Conservation (phyloP, 1,140 invertebrate species). For the Aradophagus sp. region DNA sequence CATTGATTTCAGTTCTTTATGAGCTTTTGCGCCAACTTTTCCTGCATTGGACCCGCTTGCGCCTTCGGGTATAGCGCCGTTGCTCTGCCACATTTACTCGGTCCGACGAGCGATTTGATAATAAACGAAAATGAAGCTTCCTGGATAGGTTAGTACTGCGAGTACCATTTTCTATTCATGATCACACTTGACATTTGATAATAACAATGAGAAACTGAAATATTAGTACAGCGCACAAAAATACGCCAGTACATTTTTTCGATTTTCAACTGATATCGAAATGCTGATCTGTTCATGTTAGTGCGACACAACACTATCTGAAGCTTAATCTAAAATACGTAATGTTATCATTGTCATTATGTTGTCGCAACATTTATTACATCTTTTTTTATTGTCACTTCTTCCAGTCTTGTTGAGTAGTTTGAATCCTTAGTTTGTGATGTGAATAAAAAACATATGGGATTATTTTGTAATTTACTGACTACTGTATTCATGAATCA, state of each 20-base stretch:
- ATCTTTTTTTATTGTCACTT: slow-evolving; percentile 1
- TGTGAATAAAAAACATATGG: background rate
- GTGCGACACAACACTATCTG: too few species aligned
- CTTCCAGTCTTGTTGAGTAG: too few species aligned
- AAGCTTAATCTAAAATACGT: too few species aligned
- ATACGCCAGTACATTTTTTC: too few species aligned
- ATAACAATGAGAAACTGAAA: too few species aligned
- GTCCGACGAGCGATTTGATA: slow-evolving; percentile 57
- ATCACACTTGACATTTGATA: too few species aligned
- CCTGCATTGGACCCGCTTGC: slow-evolving; percentile 73
- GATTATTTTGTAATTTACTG: background rate
- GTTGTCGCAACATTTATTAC: slow-evolving; percentile 13
- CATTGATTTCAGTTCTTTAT: slow-evolving; percentile 64
- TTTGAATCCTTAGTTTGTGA: too few species aligned
- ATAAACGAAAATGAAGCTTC: slow-evolving; percentile 67
- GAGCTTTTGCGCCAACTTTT: slow-evolving; percentile 67
- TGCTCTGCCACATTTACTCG: slow-evolving; percentile 65
- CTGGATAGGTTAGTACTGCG: slow-evolving; percentile 75
- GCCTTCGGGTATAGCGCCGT: slow-evolving; percentile 74
- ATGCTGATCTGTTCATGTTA: too few species aligned
- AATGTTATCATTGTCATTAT: slow-evolving; percentile 8
- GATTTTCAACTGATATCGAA: too few species aligned
- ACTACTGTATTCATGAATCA: too few species aligned
- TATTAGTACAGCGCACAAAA: too few species aligned
- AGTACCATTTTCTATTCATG: too few species aligned